Evolutionary conservation across 1,140 invertebrate genomes (phyloP).

Genomic region (Drosophila ercepeae): DNA sequence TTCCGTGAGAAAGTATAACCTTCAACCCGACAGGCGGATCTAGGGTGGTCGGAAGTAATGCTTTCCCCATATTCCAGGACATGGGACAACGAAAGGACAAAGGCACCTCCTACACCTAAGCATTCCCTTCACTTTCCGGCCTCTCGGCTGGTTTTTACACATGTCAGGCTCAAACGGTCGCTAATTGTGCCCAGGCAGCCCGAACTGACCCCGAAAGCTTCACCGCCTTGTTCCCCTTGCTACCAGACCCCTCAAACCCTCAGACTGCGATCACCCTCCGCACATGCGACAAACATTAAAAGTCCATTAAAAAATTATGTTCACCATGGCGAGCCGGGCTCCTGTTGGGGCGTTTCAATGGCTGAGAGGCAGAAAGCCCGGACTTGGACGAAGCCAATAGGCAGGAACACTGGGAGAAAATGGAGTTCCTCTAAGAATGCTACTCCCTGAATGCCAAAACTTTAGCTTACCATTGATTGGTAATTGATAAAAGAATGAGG

Average conservation of each 20-base stretch:
- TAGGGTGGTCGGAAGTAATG: too few species aligned
- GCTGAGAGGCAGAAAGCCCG: conserved; percentile 28
- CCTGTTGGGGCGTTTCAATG: conserved; percentile 58
- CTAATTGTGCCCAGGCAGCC: conserved; percentile 59
- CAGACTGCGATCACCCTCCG: conserved; percentile 10
- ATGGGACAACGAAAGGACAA: conserved; percentile 5
- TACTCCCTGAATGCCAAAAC: too few species aligned
- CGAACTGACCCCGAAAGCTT: conserved; percentile 55
- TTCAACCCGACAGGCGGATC: too few species aligned
- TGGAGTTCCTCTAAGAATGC: too few species aligned
- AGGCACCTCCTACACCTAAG: background rate
- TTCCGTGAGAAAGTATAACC: too few species aligned
- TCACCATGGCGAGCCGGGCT: conserved; percentile 48
- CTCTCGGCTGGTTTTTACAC: conserved; percentile 49
- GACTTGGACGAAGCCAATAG: conserved; percentile 33
- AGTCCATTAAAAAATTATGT: conserved; percentile 80
- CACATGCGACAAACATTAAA: conserved; percentile 75
- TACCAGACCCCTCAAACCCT: background rate
- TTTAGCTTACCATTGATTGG: too few species aligned
- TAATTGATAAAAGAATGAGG: too few species aligned
- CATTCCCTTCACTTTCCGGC: conserved; percentile 54
- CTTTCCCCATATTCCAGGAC: too few species aligned
- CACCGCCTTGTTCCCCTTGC: too few species aligned
- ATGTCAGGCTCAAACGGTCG: conserved; percentile 60
- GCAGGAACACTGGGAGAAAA: conserved; percentile 18